phyloP scores from a whole-genome alignment of 1,140 invertebrate species.

The Triops cancriformis region DNA sequence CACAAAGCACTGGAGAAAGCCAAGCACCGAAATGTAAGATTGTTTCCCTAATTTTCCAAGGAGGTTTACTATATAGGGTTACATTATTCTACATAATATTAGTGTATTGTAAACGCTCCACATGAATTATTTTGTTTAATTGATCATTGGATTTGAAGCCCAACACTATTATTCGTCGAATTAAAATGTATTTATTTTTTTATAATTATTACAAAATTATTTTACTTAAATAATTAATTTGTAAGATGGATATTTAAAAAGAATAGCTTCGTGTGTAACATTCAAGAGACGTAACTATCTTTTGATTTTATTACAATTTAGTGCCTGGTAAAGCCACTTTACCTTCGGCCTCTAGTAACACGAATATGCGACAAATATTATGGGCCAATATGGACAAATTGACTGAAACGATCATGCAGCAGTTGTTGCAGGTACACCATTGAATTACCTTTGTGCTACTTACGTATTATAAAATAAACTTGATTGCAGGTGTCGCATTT shows the following conservation, averaged over 20 bases:
- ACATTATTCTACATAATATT: no score
- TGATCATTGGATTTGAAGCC: no score
- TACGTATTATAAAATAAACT: conserved; percentile 22
- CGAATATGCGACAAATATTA: conserved; percentile 52
- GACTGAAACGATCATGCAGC: conserved; percentile 57
- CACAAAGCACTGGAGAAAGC: conserved; percentile 29
- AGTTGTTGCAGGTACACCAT: conserved; percentile 52
- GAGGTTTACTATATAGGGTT: no score
- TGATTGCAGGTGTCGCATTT: conserved; percentile 35
- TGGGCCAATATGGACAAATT: conserved; percentile 71
- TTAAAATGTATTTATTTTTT: no score
- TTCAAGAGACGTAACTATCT: not conserved
- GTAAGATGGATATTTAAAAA: no score
- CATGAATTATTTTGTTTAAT: no score
- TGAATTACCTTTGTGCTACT: not conserved
- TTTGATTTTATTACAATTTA: not conserved
- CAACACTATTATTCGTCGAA: no score
- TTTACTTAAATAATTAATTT: no score
- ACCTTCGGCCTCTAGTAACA: not conserved
- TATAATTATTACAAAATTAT: no score
- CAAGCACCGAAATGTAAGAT: conserved; percentile 32
- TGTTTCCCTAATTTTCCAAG: conserved; percentile 21
- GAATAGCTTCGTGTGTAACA: no score
- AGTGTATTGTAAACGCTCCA: no score
- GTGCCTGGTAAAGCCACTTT: conserved; percentile 5